phyloP scores from a whole-genome alignment of 1,140 invertebrate species.

The Zaprionus kolodkinae region DNA sequence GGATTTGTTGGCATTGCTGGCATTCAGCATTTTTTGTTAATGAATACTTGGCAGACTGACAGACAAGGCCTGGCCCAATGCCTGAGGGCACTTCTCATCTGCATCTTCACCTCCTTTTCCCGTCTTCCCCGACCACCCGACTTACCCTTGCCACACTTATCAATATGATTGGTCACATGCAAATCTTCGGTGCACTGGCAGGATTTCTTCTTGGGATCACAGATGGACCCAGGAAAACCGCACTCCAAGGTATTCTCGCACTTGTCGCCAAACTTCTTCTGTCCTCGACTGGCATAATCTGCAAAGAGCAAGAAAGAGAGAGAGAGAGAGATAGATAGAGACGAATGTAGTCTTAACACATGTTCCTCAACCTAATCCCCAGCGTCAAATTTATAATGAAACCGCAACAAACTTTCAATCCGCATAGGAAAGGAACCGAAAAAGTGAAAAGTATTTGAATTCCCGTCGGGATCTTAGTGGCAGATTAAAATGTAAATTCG shows the following conservation, averaged over 20 bases:
- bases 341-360: constrained; percentile 34
- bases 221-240: constrained; percentile 89
- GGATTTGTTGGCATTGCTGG: constrained; percentile 54
- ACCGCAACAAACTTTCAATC: constrained; percentile 63
- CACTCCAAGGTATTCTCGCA: constrained; percentile 89
- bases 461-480: constrained; percentile 62
- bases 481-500: constrained; percentile 81
- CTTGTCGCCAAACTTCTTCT: constrained; percentile 89
- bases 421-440: constrained; percentile 38
- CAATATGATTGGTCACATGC: constrained; percentile 90
- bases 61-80: constrained; percentile 23
- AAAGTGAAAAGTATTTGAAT: constrained; percentile 64
- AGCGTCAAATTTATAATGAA: constrained; percentile 69
- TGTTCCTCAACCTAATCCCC: constrained; percentile 61
- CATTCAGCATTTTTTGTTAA: constrained; percentile 62
- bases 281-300: constrained; percentile 85
- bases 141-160: constrained; percentile 93
- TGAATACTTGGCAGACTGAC: constrained; percentile 78
- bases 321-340: background rate
- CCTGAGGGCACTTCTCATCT: background rate
- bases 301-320: constrained; percentile 18
- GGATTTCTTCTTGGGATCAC: constrained; percentile 87
- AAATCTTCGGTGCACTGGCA: constrained; percentile 90
- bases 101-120: no score
- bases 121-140: constrained; percentile 32